These are phyloP conservation scores for Daphoenositta chrysoptera DNA, from an alignment of 2,113 vertebrate genomes.

Conservation along the genomic window DNA sequence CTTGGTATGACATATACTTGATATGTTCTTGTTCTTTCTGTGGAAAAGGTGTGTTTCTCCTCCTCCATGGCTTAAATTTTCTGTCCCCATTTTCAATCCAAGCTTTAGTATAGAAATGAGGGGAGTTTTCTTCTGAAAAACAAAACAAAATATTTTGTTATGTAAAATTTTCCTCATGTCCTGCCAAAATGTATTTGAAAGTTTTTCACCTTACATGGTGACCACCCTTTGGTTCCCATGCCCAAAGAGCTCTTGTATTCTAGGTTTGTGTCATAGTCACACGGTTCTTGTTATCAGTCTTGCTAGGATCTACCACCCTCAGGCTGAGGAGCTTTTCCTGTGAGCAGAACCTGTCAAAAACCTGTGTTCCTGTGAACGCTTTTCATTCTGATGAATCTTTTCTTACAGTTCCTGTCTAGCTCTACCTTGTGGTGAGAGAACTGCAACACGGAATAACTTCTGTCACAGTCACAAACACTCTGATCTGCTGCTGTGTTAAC, in stretches of 20 bases:
- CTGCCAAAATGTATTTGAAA: background rate
- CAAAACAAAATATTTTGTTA: background rate
- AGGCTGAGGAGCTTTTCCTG: background rate
- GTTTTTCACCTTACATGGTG: background rate
- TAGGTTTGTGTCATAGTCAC: background rate
- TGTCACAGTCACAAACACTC: background rate
- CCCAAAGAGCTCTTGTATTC: background rate
- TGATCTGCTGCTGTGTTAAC: background rate
- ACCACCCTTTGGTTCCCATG: background rate
- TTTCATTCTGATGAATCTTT: background rate
- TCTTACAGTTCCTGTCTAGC: background rate
- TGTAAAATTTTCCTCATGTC: background rate
- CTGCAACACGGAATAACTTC: background rate
- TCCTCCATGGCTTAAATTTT: background rate
- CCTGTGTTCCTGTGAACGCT: accelerated
- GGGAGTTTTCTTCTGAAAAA: background rate
- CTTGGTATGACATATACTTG: background rate
- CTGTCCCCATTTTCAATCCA: background rate
- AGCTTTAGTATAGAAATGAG: background rate
- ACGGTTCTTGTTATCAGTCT: background rate
- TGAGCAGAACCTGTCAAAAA: background rate
- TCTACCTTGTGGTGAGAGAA: background rate
- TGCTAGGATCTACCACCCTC: background rate
- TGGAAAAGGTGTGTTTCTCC: background rate
- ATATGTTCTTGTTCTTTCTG: background rate